A percentile compares a stretch with the other conserved stretches of the same genome.
phyloP scores from a whole-genome alignment of 2,113 vertebrate species.

The Grantiella picta region DNA sequence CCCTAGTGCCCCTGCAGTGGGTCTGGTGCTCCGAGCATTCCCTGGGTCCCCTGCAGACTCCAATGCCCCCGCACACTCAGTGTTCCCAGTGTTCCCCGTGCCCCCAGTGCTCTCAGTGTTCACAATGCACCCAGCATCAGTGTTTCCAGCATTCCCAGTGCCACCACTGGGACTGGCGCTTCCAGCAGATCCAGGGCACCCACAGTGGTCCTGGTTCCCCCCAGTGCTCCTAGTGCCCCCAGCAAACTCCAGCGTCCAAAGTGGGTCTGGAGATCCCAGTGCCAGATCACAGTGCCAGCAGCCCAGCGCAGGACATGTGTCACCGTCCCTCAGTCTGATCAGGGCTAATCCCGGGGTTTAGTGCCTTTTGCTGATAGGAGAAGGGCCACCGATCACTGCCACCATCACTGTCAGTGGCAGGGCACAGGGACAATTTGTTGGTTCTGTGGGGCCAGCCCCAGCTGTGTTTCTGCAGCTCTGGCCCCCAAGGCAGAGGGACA shows the following conservation, averaged over 20 bases:
- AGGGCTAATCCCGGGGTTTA: background rate
- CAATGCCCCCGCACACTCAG: background rate
- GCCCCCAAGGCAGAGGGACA: background rate
- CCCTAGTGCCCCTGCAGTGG: background rate
- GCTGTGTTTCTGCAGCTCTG: background rate
- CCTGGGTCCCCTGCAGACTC: no score
- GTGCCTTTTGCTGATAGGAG: background rate
- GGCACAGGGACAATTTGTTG: background rate
- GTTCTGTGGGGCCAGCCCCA: background rate
- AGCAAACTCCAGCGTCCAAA: background rate
- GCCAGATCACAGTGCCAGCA: background rate
- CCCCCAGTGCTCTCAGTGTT: background rate
- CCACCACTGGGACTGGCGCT: background rate
- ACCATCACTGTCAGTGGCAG: background rate
- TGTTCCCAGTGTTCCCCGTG: background rate
- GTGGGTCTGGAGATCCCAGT: background rate
- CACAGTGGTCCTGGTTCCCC: background rate
- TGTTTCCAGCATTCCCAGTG: background rate
- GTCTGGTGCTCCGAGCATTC: background rate
- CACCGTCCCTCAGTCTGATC: background rate
- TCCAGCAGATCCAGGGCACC: no score
- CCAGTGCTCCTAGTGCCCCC: background rate
- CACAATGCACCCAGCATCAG: background rate
- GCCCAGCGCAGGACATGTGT: background rate
- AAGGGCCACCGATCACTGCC: background rate